A percentile compares a stretch with the other conserved stretches of the same genome.
phyloP scores from a whole-genome alignment of 92 coral and sea anemone genomes.

The Phenganax marumi region DNA sequence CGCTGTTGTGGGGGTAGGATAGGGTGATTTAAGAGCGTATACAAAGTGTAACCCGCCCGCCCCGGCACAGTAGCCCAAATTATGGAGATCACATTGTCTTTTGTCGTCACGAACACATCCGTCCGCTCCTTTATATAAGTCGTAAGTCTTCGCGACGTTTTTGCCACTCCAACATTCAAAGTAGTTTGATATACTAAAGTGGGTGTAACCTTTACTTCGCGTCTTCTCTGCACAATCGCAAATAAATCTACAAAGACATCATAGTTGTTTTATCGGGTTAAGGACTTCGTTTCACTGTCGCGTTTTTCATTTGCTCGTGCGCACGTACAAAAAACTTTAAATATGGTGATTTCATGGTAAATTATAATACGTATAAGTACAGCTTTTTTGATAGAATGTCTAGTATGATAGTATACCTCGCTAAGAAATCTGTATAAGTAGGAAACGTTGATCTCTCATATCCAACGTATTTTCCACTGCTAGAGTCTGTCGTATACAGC shows the following conservation, averaged over 20 bases:
- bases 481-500: slow-evolving; percentile 15
- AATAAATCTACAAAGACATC: slow-evolving; percentile 15
- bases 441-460: slow-evolving; percentile 27
- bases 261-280: too few relatives aligned
- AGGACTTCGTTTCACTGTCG: too few relatives aligned
- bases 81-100: slow-evolving; percentile 11
- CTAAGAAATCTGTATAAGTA: slow-evolving; percentile 21
- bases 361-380: not conserved
- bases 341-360: not conserved
- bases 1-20: slow-evolving; percentile 4
- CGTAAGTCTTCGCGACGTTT: slow-evolving; percentile 26
- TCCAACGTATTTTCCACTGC: slow-evolving; percentile 25
- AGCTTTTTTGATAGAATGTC: not conserved
- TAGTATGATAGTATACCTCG: not conserved
- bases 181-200: slow-evolving; percentile 35
- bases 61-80: slow-evolving; percentile 24
- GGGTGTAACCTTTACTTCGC: slow-evolving; percentile 21
- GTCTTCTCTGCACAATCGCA: slow-evolving; percentile 38
- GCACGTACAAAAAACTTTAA: not conserved
- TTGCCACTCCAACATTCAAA: slow-evolving; percentile 46
- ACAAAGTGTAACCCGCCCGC: slow-evolving; percentile 19
- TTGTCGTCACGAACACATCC: slow-evolving; percentile 39
- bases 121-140: slow-evolving; percentile 8
- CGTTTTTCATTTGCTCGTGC: not conserved
- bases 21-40: slow-evolving; percentile 15